phyloP scores from a whole-genome alignment of 2,113 vertebrate species.

The Psophia crepitans region DNA sequence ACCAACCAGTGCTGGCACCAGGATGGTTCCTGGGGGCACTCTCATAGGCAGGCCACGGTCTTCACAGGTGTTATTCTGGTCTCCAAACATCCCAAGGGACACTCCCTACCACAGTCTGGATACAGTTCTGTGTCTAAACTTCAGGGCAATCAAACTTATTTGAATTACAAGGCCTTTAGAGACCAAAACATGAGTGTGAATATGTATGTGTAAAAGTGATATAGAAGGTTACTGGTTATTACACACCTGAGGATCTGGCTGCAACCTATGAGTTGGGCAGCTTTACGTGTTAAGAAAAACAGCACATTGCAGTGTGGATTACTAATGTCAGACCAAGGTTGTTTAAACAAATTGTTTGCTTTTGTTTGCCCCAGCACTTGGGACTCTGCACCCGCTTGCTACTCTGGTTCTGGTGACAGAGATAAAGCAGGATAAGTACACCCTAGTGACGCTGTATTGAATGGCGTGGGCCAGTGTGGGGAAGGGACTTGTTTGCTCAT shows the following conservation, averaged over 20 bases:
- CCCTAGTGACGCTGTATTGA: background rate
- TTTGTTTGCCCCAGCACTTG: background rate
- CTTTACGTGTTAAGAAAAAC: background rate
- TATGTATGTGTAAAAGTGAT: background rate
- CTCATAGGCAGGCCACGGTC: background rate
- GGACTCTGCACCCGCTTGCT: background rate
- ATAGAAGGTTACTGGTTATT: background rate
- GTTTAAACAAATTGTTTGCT: background rate
- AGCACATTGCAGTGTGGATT: background rate
- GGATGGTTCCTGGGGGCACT: background rate
- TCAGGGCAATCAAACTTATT: background rate
- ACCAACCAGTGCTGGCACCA: background rate
- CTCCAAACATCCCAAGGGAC: background rate
- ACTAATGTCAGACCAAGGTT: background rate
- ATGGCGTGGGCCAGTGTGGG: accelerated
- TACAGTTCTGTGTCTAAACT: background rate
- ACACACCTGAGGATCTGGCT: background rate
- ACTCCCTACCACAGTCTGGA: background rate
- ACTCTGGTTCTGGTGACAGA: background rate
- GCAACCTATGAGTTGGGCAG: background rate
- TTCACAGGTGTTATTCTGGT: background rate
- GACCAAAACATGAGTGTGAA: background rate
- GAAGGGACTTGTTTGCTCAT: background rate
- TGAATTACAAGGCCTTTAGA: background rate
- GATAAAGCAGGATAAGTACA: background rate